Evolutionary conservation across 2,797 vertebrate genomes (phyloP).

Genomic region (Phrynocephalus forsythii): DNA sequence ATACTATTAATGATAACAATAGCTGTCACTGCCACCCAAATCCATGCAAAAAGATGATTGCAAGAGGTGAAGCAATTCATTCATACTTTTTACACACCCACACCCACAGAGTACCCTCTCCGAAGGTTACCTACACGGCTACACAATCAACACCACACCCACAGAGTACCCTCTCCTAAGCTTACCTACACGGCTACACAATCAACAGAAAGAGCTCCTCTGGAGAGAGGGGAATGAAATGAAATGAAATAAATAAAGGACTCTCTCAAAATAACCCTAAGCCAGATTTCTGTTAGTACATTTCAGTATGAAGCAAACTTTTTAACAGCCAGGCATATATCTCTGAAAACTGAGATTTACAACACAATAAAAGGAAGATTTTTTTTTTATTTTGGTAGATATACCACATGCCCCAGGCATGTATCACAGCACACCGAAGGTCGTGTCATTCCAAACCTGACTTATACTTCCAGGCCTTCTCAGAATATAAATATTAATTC

Average conservation of each 20-base stretch:
- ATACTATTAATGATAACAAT: too few relatives aligned
- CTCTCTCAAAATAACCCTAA: not conserved
- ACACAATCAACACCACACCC: too few relatives aligned
- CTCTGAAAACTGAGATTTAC: not conserved
- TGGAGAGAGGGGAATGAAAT: not conserved
- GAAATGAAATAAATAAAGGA: not conserved
- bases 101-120: too few relatives aligned
- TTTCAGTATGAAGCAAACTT: conserved; percentile 8
- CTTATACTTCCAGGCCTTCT: not conserved
- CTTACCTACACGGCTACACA: too few relatives aligned
- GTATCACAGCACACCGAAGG: not conserved
- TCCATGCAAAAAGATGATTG: too few relatives aligned
- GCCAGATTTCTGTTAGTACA: not conserved
- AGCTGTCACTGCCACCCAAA: too few relatives aligned
- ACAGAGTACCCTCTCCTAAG: too few relatives aligned
- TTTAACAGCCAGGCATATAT: conserved; percentile 7
- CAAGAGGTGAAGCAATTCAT: too few relatives aligned
- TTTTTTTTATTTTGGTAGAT: conserved; percentile 16
- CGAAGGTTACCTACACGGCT: too few relatives aligned
- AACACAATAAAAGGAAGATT: conserved; percentile 21
- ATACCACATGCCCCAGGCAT: not conserved
- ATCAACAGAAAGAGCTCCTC: conserved; percentile 7
- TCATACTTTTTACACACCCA: too few relatives aligned
- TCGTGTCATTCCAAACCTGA: conserved; percentile 9
- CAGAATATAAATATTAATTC: conserved; percentile 35